These are phyloP conservation scores for Meliscaeva auricollis DNA, from an alignment of 2,888 invertebrate species.

Conservation along the genomic window DNA sequence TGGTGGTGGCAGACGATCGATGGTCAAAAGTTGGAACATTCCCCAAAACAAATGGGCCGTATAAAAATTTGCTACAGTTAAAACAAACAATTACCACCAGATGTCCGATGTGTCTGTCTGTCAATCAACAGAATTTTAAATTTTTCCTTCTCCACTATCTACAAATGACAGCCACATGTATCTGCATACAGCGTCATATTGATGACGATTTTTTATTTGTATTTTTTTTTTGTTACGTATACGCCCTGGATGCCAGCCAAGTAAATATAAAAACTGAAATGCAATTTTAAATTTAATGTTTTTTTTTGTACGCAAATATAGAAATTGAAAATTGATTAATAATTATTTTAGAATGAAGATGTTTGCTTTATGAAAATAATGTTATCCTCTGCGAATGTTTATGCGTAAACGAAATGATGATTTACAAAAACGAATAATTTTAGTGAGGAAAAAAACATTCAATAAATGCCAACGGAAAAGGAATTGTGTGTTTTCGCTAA, in stretches of 20 bases:
- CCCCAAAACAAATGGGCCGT: conserved; percentile 17
- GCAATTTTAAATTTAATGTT: conserved; percentile 15
- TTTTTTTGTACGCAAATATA: neutral
- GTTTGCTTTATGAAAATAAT: conserved; percentile 12
- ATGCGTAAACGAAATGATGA: too few species aligned
- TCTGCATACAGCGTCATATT: conserved; percentile 22
- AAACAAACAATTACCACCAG: conserved; percentile 46
- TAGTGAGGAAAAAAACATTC: neutral
- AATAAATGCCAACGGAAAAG: neutral
- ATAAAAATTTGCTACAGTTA: conserved; percentile 23
- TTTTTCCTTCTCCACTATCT: neutral
- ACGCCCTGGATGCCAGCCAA: conserved; percentile 39
- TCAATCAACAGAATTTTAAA: conserved; percentile 30
- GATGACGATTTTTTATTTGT: conserved; percentile 40
- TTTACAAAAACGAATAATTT: neutral
- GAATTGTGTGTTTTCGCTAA: conserved; percentile 14
- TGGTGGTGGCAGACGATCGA: neutral
- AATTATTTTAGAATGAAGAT: conserved; percentile 25
- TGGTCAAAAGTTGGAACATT: conserved; percentile 23
- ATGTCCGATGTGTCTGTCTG: conserved; percentile 42
- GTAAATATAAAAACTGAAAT: conserved; percentile 21
- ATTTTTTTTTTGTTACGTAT: conserved; percentile 48
- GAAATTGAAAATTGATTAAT: conserved; percentile 28
- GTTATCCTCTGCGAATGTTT: too few species aligned
- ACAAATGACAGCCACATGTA: conserved; percentile 6